Percentiles rank a stretch among this genome's conserved stretches.
Evolutionary conservation across 1,140 invertebrate species (phyloP).

Genomic region (Cydia pomonella): DNA sequence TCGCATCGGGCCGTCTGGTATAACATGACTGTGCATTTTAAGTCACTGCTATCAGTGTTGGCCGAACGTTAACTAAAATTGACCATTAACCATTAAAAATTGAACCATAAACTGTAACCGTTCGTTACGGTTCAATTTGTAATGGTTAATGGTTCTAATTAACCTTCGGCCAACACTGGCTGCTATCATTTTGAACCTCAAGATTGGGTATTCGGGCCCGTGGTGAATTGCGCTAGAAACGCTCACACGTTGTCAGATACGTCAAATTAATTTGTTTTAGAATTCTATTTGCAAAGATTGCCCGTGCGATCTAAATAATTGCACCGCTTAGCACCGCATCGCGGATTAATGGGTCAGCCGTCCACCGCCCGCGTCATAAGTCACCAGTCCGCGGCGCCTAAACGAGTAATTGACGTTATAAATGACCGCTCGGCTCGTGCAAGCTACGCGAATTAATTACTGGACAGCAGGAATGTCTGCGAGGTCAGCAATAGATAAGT

Average conservation of each 20-base stretch:
- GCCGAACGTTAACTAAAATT: too few species aligned
- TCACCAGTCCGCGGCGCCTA: slow-evolving; percentile 38
- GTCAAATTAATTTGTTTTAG: not conserved
- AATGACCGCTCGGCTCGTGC: slow-evolving; percentile 39
- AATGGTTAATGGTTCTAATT: too few species aligned
- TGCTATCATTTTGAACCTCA: too few species aligned
- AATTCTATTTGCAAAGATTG: slow-evolving; percentile 11
- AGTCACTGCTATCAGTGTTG: too few species aligned
- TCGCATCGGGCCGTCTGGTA: too few species aligned
- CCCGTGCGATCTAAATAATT: not conserved
- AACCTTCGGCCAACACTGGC: too few species aligned
- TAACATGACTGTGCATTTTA: too few species aligned
- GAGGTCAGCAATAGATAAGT: not conserved
- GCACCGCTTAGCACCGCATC: slow-evolving; percentile 36
- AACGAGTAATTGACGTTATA: slow-evolving; percentile 50
- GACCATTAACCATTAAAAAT: too few species aligned
- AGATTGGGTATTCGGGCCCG: too few species aligned
- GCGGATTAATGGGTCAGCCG: slow-evolving; percentile 46
- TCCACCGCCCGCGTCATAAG: slow-evolving; percentile 37
- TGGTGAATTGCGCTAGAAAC: too few species aligned
- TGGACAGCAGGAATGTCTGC: not conserved
- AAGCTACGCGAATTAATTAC: slow-evolving; percentile 48
- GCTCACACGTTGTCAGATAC: not conserved
- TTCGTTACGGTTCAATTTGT: too few species aligned
- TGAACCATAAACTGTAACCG: too few species aligned